A percentile compares a stretch with the other conserved stretches of the same genome.
Conservation (phyloP, 2,113 vertebrate genomes). For the Sander vitreus region DNA sequence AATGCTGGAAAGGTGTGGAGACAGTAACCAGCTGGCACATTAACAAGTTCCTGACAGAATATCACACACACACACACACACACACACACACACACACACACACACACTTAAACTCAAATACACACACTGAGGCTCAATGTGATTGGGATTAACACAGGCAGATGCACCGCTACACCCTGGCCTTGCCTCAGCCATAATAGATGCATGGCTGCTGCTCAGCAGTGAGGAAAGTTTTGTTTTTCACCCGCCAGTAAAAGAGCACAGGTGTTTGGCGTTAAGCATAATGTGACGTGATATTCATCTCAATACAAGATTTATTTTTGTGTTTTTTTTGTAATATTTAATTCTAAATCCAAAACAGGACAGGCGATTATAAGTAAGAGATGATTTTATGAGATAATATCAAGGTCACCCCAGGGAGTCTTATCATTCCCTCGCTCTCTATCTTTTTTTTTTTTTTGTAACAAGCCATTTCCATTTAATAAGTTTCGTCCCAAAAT, state of each 20-base stretch:
- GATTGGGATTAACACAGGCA: constrained; percentile 73
- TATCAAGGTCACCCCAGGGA: constrained; percentile 55
- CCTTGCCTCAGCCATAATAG: constrained; percentile 43
- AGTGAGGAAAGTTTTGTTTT: constrained; percentile 60
- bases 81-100: constrained; percentile 18
- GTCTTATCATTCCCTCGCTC: constrained; percentile 42
- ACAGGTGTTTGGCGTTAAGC: constrained; percentile 61
- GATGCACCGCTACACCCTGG: constrained; percentile 55
- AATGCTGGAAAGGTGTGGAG: constrained; percentile 69
- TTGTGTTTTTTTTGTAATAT: background rate
- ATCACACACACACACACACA: constrained; percentile 36
- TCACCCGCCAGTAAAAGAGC: constrained; percentile 29
- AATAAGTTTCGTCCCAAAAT: constrained; percentile 53
- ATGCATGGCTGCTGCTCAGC: constrained; percentile 53
- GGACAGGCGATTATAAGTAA: constrained; percentile 40
- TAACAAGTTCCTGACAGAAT: constrained; percentile 78
- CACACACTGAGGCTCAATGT: constrained; percentile 46
- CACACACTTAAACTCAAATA: constrained; percentile 28
- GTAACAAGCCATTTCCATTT: constrained; percentile 35
- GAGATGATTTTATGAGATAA: constrained; percentile 50
- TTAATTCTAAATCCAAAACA: constrained; percentile 32
- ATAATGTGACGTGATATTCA: constrained; percentile 61
- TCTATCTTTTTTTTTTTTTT: constrained; percentile 39
- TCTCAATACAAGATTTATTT: constrained; percentile 25
- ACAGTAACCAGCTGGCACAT: constrained; percentile 80